A percentile compares a stretch with the other conserved stretches of the same genome.
Evolutionary conservation across 2,113 vertebrate species (phyloP).

Genomic region (Channa argus): DNA sequence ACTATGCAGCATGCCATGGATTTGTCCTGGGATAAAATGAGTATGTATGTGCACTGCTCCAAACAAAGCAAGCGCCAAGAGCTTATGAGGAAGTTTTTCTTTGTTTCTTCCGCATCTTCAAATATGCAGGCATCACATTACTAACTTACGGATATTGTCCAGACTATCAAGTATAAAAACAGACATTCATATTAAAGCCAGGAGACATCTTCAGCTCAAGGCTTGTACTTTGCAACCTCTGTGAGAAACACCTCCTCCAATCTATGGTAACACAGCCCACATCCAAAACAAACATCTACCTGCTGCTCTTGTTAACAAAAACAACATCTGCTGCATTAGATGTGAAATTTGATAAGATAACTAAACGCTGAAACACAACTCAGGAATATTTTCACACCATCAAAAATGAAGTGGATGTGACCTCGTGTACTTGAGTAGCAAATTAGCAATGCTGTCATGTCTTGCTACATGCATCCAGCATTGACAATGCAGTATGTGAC

Average conservation of each 20-base stretch:
- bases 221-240: constrained; percentile 11
- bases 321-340: constrained; percentile 15
- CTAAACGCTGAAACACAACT: background rate
- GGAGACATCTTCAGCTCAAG: background rate
- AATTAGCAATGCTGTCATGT: constrained; percentile 18
- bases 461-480: background rate
- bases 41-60: background rate
- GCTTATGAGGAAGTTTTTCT: background rate
- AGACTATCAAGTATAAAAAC: background rate
- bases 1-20: too few relatives aligned
- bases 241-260: constrained; percentile 16
- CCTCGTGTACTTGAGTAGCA: constrained; percentile 15
- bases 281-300: constrained; percentile 28
- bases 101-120: background rate
- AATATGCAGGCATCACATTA: background rate
- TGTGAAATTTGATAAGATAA: constrained; percentile 1
- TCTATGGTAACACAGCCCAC: constrained; percentile 8
- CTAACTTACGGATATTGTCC: background rate
- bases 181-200: constrained; percentile 9
- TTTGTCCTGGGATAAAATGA: background rate
- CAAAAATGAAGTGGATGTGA: constrained; percentile 1
- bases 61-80: background rate
- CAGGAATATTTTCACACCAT: constrained; percentile 17
- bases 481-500: background rate
- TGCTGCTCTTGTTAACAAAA: constrained; percentile 24